Base-by-base conservation (phyloP, 2,888 invertebrate species). In the Philopedon plagiatum region DNA sequence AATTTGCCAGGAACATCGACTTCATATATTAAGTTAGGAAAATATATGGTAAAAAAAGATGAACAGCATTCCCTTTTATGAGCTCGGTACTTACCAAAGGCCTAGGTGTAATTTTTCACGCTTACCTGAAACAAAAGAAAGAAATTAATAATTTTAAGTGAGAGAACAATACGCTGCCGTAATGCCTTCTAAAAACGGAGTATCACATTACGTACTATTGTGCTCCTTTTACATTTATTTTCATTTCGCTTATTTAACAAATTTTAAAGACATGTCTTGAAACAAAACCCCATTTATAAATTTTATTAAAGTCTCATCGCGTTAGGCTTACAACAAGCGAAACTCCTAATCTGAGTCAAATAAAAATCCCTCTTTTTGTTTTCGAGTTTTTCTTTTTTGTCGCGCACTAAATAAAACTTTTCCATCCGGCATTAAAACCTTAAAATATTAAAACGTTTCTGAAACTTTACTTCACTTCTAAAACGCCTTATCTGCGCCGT, bases 401-500 rank as follows among this genome's bases (percentile, higher is more conserved):
- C 19, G 32, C 32, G 32, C 32, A 62, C 62, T 18, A 44, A 62
- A 62, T 62, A 62, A 62, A 62, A 62, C 62, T 49, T 49, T 46
- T 62, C 49, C 49, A 62, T 49, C 34, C 18, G 8, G 32, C 62
- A 13, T 46, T 44, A 21, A 49, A 46, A 49, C 18, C 34, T 62
- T 49, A 49, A 32, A 62, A 62, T 62, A 62, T 62, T 62, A 62
- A 62, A 62, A 62, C 26, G 44, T 19, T 44, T 44, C 19, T 44
- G 7, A 44, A 44, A 44, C 15, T 49, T 62, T 62, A 18, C 34
- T 49, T 49, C 29, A 9, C 15, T 32, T 44, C 18, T 61, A 39
- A 54, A 54, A 54, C 3, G 26, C 7, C 26, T 18, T 56, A 56
- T 32, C 56, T 29, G 11, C 32, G 9, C 56, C 32, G 34, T 62